These are phyloP conservation scores for Emydoidea blandingii DNA, from an alignment of 2,797 vertebrate genomes.

Conservation along the genomic window DNA sequence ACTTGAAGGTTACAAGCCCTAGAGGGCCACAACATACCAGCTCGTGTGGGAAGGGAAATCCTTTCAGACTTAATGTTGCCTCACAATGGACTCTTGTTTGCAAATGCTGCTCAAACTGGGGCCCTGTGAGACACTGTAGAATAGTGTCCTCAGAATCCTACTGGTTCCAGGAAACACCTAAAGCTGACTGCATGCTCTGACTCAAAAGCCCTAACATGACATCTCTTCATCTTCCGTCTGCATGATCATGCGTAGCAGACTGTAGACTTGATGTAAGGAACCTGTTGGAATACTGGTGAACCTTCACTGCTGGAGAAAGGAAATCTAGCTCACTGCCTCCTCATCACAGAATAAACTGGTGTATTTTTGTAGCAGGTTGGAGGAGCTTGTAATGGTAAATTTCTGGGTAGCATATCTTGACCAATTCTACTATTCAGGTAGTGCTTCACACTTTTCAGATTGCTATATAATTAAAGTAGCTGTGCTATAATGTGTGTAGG, in stretches of 20 bases:
- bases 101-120: not conserved
- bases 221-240: not conserved
- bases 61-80: not conserved
- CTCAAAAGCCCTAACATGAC: not conserved
- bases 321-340: not conserved
- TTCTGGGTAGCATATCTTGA: not conserved
- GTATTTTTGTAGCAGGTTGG: not conserved
- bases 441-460: not conserved
- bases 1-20: too few species aligned
- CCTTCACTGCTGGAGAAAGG: not conserved
- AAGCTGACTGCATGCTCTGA: not conserved
- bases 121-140: not conserved
- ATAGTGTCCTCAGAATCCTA: not conserved
- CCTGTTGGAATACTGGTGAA: not conserved
- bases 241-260: not conserved
- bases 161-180: not conserved
- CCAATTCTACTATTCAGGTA: not conserved
- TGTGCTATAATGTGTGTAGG: not conserved
- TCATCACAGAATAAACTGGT: not conserved
- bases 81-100: not conserved
- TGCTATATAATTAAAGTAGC: not conserved
- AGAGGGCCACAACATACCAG: too few species aligned
- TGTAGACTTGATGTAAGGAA: too few species aligned
- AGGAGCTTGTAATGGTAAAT: not conserved
- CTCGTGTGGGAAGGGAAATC: not conserved